Conservation (phyloP, 2,113 vertebrate genomes). For the Nothobranchius kuhntae region DNA sequence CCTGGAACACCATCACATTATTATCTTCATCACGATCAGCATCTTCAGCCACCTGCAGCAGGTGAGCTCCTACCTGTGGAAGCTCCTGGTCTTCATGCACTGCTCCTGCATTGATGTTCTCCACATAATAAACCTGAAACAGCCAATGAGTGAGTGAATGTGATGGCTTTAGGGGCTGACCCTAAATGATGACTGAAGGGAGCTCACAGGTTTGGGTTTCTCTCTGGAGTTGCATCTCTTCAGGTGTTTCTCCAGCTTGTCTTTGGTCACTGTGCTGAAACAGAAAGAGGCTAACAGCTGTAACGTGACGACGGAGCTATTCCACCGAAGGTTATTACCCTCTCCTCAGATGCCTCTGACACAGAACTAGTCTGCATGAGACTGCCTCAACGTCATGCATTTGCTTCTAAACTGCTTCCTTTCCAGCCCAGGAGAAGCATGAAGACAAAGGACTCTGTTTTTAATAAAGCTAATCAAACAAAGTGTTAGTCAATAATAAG, state of each 20-base stretch:
- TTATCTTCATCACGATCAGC: not conserved
- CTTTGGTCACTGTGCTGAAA: conserved; percentile 88
- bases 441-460: no score
- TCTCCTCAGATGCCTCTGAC: no score
- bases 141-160: not conserved
- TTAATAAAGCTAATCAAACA: no score
- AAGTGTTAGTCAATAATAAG: no score
- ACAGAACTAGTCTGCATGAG: no score
- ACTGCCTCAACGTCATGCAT: no score
- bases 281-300: not conserved
- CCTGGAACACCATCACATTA: conserved; percentile 61
- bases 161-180: no score
- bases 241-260: conserved; percentile 90
- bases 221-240: conserved; percentile 95
- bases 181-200: not conserved
- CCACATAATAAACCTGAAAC: conserved; percentile 86
- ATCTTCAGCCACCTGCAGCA: not conserved
- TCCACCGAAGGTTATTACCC: no score
- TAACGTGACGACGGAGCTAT: no score
- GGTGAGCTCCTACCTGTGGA: conserved; percentile 28
- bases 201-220: conserved; percentile 87
- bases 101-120: conserved; percentile 88
- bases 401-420: no score
- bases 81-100: conserved; percentile 61
- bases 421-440: no score